Percentiles rank a stretch among this genome's conserved stretches.
Conservation (phyloP, 2,113 vertebrate species). For the Geococcyx californianus region DNA sequence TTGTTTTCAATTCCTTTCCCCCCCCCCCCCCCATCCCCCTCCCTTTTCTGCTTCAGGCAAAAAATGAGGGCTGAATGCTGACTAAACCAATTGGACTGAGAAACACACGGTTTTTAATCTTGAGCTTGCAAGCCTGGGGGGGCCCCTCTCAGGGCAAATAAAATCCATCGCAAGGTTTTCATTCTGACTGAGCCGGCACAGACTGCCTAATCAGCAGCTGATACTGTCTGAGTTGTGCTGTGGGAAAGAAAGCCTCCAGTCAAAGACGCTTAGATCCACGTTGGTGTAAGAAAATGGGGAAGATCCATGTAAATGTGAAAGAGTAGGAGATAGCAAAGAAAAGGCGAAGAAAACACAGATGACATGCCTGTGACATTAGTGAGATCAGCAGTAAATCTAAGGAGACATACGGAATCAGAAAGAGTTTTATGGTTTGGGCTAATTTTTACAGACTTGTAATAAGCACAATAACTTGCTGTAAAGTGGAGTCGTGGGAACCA, state of each 20-base stretch:
- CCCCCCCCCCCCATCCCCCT: not conserved
- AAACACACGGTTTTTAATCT: not conserved
- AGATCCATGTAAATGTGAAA: not conserved
- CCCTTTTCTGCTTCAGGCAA: not conserved
- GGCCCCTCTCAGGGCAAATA: not conserved
- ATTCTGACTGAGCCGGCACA: not conserved
- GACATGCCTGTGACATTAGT: not conserved
- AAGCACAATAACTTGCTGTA: not conserved
- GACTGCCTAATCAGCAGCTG: not conserved
- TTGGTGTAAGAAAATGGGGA: not conserved
- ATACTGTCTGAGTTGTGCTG: not conserved
- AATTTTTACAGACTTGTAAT: not conserved
- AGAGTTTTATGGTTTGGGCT: not conserved
- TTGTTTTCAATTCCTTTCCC: not conserved
- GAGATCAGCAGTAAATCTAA: not conserved
- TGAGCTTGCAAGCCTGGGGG: not conserved
- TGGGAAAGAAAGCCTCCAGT: constrained; percentile 6
- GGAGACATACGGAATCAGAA: not conserved
- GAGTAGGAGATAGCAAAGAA: not conserved
- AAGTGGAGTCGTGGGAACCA: not conserved
- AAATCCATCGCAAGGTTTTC: not conserved
- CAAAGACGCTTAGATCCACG: not conserved
- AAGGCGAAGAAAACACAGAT: not conserved
- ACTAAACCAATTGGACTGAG: constrained; percentile 1
- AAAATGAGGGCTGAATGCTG: constrained; percentile 21